These are phyloP conservation scores for Leptinotarsa texana DNA, from an alignment of 1,140 invertebrate genomes.

Conservation along the genomic window DNA sequence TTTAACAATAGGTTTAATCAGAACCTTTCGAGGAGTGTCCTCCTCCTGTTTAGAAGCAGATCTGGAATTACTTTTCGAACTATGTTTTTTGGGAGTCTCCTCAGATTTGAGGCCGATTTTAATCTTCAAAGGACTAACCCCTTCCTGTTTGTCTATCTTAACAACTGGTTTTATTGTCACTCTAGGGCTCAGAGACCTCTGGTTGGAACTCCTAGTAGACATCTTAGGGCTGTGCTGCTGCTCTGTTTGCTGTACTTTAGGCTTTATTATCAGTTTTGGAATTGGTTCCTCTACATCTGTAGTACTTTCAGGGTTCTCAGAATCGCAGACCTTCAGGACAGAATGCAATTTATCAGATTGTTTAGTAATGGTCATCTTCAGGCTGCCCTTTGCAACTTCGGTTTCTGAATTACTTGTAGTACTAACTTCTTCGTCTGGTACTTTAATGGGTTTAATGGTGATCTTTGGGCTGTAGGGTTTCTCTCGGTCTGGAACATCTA, in stretches of 20 bases:
- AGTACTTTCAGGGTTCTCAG: slow-evolving; percentile 45
- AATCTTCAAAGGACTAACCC: slow-evolving; percentile 48
- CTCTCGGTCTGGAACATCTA: slow-evolving; percentile 40
- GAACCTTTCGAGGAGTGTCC: slow-evolving; percentile 34
- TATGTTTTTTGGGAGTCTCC: slow-evolving; percentile 45
- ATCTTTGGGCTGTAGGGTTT: slow-evolving; percentile 51
- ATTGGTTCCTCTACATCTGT: slow-evolving; percentile 33
- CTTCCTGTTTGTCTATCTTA: slow-evolving; percentile 43
- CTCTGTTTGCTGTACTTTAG: slow-evolving; percentile 42
- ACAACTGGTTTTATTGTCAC: slow-evolving; percentile 53
- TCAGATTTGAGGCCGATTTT: slow-evolving; percentile 49
- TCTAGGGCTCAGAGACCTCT: slow-evolving; percentile 47
- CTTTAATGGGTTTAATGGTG: slow-evolving; percentile 51
- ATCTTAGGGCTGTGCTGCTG: slow-evolving; percentile 49
- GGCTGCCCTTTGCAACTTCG: slow-evolving; percentile 40
- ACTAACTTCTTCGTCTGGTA: slow-evolving; percentile 41
- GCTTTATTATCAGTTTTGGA: slow-evolving; percentile 53
- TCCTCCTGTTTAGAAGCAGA: slow-evolving; percentile 44
- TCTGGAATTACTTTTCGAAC: slow-evolving; percentile 51
- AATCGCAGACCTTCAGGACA: slow-evolving; percentile 51
- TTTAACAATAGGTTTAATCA: slow-evolving; percentile 44
- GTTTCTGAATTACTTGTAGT: slow-evolving; percentile 35
- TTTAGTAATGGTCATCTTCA: slow-evolving; percentile 54
- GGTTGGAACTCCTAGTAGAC: slow-evolving; percentile 36
- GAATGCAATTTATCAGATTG: slow-evolving; percentile 52